Evolutionary conservation across 2,797 vertebrate genomes (phyloP).

Genomic region (Pogonophryne albipinna): DNA sequence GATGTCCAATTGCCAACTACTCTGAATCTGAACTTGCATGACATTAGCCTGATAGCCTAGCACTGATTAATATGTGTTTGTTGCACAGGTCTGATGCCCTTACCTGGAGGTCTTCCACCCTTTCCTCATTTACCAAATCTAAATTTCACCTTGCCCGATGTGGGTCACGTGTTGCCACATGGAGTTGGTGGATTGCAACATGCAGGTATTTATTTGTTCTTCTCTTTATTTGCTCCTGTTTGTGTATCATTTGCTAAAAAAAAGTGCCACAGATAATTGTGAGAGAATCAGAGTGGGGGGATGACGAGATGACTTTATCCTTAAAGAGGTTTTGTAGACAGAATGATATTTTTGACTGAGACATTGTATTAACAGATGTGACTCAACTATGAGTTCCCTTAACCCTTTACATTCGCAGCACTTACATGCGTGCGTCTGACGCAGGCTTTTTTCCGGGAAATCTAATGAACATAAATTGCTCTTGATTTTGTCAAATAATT

Average conservation of each 20-base stretch:
- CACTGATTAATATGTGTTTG: conserved; percentile 7
- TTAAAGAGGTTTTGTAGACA: no score
- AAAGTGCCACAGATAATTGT: no score
- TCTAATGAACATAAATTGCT: not conserved
- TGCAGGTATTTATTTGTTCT: conserved; percentile 81
- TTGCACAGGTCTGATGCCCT: conserved; percentile 87
- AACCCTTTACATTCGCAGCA: no score
- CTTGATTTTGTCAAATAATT: no score
- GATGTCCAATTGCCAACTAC: not conserved
- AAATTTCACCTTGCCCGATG: conserved; percentile 86
- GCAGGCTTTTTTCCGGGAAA: not conserved
- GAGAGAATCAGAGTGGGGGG: no score
- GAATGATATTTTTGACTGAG: no score
- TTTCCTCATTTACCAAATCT: conserved; percentile 85
- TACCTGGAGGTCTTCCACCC: conserved; percentile 87
- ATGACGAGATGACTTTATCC: no score
- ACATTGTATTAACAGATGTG: no score
- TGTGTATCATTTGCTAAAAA: no score
- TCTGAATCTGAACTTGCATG: not conserved
- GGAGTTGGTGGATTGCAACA: conserved; percentile 81
- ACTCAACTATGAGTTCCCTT: no score
- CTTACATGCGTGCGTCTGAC: no score
- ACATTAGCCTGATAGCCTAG: not conserved
- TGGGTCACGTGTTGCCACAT: conserved; percentile 76
- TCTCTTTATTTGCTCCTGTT: not conserved